Conservation (phyloP, 37 sponge, comb jelly and placozoan species). For the Chondrosia reniformis region DNA sequence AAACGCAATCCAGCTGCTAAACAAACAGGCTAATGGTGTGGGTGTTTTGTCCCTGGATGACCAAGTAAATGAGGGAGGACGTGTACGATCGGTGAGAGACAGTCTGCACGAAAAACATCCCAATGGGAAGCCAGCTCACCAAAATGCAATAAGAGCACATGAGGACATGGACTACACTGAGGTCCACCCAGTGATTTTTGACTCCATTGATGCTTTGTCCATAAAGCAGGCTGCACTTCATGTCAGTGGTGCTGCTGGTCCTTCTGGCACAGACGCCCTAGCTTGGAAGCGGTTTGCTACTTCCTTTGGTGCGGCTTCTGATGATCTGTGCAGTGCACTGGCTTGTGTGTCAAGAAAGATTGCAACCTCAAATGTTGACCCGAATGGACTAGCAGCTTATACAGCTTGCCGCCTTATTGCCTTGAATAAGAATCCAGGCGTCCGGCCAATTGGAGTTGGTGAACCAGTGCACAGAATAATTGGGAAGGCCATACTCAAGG, state of each 20-base stretch:
- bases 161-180: no score
- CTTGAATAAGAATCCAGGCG: constrained; percentile 6
- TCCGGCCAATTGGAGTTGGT: background rate
- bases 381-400: background rate
- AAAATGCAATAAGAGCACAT: no score
- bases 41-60: no score
- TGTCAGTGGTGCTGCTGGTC: constrained; percentile 3
- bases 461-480: background rate
- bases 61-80: no score
- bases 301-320: constrained; percentile 1
- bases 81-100: no score
- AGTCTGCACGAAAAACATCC: no score
- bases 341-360: background rate
- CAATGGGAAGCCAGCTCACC: no score
- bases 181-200: no score
- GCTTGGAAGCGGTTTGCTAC: constrained; percentile 6
- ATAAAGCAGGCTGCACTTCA: background rate
- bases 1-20: no score
- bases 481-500: background rate
- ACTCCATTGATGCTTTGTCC: no score
- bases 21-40: no score
- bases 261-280: background rate
- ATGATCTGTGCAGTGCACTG: background rate
- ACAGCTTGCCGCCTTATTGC: background rate
- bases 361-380: background rate